These are phyloP conservation scores for Lottia scabra DNA, from an alignment of 2,888 invertebrate genomes.

Conservation along the genomic window DNA sequence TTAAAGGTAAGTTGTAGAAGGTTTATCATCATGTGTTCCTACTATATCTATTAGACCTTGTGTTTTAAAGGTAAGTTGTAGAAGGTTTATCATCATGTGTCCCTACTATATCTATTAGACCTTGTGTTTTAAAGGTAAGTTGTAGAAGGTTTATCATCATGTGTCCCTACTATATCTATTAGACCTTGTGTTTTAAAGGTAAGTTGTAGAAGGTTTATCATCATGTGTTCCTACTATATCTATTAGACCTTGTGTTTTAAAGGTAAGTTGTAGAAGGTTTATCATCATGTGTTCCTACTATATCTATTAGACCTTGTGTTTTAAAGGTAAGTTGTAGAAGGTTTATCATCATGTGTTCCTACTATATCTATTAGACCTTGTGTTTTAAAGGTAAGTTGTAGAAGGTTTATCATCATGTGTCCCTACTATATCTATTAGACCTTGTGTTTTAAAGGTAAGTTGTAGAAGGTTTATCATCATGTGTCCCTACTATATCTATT, in stretches of 20 bases:
- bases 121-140: slow-evolving; percentile 77
- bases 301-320: slow-evolving; percentile 85
- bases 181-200: slow-evolving; percentile 78
- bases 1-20: slow-evolving; percentile 82
- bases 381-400: slow-evolving; percentile 72
- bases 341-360: slow-evolving; percentile 85
- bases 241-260: too few relatives aligned
- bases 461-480: slow-evolving; percentile 88
- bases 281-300: slow-evolving; percentile 85
- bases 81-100: slow-evolving; percentile 86
- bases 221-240: slow-evolving; percentile 75
- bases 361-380: slow-evolving; percentile 86
- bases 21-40: slow-evolving; percentile 86
- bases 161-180: slow-evolving; percentile 86
- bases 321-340: slow-evolving; percentile 82
- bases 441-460: slow-evolving; percentile 77
- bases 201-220: slow-evolving; percentile 59
- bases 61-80: slow-evolving; percentile 70
- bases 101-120: slow-evolving; percentile 86
- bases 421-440: slow-evolving; percentile 86
- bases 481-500: slow-evolving; percentile 86
- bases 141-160: slow-evolving; percentile 88
- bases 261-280: slow-evolving; percentile 83
- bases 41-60: slow-evolving; percentile 86
- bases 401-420: slow-evolving; percentile 89